These are phyloP conservation scores for Platycheirus rosarum DNA, from an alignment of 2,888 invertebrate genomes.

Conservation along the genomic window DNA sequence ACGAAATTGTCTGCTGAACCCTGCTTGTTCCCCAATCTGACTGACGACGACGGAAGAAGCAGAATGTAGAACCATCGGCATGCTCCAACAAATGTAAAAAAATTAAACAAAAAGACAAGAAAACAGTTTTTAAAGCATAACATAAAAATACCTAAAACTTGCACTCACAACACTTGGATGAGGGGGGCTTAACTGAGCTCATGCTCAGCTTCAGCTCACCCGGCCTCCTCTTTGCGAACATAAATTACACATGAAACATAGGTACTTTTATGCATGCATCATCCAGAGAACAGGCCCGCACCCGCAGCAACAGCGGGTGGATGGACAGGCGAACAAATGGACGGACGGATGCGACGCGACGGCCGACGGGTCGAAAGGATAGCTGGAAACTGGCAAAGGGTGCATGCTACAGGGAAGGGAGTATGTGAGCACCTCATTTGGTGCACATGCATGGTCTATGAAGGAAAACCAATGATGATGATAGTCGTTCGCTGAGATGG, in stretches of 20 bases:
- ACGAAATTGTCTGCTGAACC: too few species aligned
- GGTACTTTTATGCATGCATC: conserved; percentile 75
- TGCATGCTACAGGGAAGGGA: conserved; percentile 42
- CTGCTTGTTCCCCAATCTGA: conserved; percentile 8
- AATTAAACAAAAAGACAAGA: conserved; percentile 52
- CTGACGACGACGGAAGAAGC: conserved; percentile 32
- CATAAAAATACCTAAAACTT: conserved; percentile 67
- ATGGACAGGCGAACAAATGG: conserved; percentile 3
- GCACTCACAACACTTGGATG: conserved; percentile 59
- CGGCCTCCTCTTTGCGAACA: conserved; percentile 36
- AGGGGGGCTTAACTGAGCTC: conserved; percentile 47
- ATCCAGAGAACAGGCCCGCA: conserved; percentile 63
- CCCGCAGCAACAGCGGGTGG: conserved; percentile 37
- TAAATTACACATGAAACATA: conserved; percentile 71
- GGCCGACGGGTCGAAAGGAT: conserved; percentile 48
- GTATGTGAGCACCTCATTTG: conserved; percentile 57
- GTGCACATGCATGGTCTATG: conserved; percentile 73
- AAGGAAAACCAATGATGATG: conserved; percentile 69
- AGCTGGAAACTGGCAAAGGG: conserved; percentile 3
- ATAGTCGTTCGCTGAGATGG: conserved; percentile 57
- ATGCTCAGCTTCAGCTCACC: conserved; percentile 38
- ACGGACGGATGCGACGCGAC: not conserved
- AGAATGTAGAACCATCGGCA: conserved; percentile 4
- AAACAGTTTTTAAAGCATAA: conserved; percentile 72
- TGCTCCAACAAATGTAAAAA: conserved; percentile 34